These are phyloP conservation scores for Anarsia innoxiella DNA, from an alignment of 2,888 invertebrate genomes.

Conservation along the genomic window DNA sequence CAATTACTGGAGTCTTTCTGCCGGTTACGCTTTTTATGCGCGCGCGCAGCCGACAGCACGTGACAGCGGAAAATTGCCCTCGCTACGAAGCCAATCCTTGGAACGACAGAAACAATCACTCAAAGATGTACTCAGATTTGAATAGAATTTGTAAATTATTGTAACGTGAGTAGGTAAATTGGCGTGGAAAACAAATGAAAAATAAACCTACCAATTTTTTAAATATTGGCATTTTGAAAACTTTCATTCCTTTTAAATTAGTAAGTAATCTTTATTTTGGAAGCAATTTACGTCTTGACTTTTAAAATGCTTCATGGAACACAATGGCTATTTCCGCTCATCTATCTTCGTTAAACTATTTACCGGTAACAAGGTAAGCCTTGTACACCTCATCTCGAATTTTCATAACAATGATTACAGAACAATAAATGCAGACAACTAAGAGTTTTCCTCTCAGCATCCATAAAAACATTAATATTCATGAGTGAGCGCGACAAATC, in stretches of 20 bases:
- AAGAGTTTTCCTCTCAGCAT: constrained; percentile 48
- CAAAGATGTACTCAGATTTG: neutral
- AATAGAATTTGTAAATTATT: no score
- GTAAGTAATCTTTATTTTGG: no score
- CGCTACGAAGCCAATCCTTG: constrained; percentile 33
- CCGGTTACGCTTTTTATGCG: constrained; percentile 6
- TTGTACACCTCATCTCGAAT: constrained; percentile 41
- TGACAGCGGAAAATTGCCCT: constrained; percentile 35
- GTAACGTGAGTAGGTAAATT: no score
- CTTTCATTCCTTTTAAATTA: no score
- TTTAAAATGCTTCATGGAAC: no score
- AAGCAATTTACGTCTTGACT: no score
- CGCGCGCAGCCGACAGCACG: constrained; percentile 20
- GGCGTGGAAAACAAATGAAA: no score
- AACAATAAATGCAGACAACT: constrained; percentile 57
- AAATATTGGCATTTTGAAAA: no score
- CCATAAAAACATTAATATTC: constrained; percentile 50
- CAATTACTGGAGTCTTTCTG: no score
- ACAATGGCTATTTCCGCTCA: constrained; percentile 58
- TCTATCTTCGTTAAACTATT: constrained; percentile 43
- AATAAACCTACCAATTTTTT: no score
- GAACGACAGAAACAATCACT: constrained; percentile 17
- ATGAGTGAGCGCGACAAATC: constrained; percentile 40
- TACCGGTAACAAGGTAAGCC: constrained; percentile 35
- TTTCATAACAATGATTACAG: constrained; percentile 61